Conservation (phyloP, 2,113 vertebrate species). For the Osmerus mordax region DNA sequence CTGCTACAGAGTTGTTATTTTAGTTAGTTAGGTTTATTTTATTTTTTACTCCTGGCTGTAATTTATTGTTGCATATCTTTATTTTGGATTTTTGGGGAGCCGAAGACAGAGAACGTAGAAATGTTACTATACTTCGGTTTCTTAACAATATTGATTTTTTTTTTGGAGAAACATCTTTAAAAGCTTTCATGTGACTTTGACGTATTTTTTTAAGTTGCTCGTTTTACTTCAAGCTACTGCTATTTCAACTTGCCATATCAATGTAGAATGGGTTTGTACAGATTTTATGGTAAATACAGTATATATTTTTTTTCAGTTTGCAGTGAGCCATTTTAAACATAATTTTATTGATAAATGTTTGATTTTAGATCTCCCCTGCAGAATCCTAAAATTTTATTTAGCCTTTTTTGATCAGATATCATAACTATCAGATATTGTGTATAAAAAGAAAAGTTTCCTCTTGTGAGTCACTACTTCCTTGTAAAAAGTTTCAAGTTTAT, state of each 20-base stretch:
- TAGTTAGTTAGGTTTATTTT: conserved; percentile 29
- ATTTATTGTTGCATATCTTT: conserved; percentile 66
- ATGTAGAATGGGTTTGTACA: conserved; percentile 67
- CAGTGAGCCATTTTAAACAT: conserved; percentile 61
- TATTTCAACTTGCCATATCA: conserved; percentile 62
- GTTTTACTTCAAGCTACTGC: conserved; percentile 52
- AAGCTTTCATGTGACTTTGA: conserved; percentile 45
- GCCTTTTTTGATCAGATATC: conserved; percentile 23
- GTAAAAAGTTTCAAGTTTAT: conserved; percentile 36
- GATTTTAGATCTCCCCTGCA: conserved; percentile 37
- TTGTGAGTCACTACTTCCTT: conserved; percentile 52
- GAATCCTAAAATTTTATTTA: not conserved
- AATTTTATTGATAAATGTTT: conserved; percentile 47
- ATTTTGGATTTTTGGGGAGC: conserved; percentile 39
- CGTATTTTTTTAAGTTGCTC: conserved; percentile 23
- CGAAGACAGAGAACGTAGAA: conserved; percentile 50
- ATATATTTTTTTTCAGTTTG: conserved; percentile 59
- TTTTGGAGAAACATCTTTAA: conserved; percentile 52
- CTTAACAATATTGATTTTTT: conserved; percentile 47
- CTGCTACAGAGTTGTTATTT: conserved; percentile 24
- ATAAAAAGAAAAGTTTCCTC: conserved; percentile 15
- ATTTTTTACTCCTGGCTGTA: conserved; percentile 59
- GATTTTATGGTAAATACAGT: conserved; percentile 58
- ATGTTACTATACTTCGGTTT: conserved; percentile 58
- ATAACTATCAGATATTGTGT: conserved; percentile 24